Percentiles rank a stretch among this genome's conserved stretches.
These are phyloP conservation scores for Orthonychiurus folsomi DNA, from an alignment of 2,888 invertebrate genomes.

Conservation along the genomic window DNA sequence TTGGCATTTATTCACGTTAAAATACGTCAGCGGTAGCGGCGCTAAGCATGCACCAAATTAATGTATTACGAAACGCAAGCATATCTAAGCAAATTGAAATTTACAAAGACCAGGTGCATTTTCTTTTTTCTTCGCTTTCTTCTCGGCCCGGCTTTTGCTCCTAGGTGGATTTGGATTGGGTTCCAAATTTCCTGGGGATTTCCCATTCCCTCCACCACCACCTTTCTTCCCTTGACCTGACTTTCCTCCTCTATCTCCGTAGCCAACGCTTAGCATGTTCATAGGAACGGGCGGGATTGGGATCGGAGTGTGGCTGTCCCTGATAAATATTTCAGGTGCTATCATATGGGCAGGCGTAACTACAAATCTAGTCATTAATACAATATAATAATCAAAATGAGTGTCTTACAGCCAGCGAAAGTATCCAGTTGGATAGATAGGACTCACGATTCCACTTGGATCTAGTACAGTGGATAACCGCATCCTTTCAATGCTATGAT, in stretches of 20 bases:
- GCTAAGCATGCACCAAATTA: no score
- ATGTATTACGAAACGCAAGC: no score
- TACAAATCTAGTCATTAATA: conserved; percentile 10
- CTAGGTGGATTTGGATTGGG: conserved; percentile 33
- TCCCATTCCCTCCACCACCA: conserved; percentile 22
- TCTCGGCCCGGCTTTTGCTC: conserved; percentile 36
- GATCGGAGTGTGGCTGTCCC: conserved; percentile 21
- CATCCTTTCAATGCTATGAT: conserved; percentile 41
- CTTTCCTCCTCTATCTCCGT: conserved; percentile 7
- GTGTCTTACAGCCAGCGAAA: conserved; percentile 40
- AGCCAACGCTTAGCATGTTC: background rate
- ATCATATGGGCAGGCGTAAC: conserved; percentile 1
- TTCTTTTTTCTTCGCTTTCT: conserved; percentile 35
- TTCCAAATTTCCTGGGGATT: conserved; percentile 19
- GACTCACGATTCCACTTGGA: conserved; percentile 36
- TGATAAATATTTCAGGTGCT: background rate
- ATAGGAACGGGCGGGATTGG: conserved; percentile 10
- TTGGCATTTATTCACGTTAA: no score
- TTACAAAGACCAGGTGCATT: conserved; percentile 28
- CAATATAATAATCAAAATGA: conserved; percentile 2
- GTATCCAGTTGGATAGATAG: conserved; percentile 39
- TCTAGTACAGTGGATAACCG: conserved; percentile 35
- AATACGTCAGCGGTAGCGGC: no score
- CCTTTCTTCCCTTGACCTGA: conserved; percentile 19
- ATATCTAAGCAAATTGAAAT: conserved; percentile 18